Conservation (phyloP, 2,888 invertebrate species). For the Andricus quercusramuli region DNA sequence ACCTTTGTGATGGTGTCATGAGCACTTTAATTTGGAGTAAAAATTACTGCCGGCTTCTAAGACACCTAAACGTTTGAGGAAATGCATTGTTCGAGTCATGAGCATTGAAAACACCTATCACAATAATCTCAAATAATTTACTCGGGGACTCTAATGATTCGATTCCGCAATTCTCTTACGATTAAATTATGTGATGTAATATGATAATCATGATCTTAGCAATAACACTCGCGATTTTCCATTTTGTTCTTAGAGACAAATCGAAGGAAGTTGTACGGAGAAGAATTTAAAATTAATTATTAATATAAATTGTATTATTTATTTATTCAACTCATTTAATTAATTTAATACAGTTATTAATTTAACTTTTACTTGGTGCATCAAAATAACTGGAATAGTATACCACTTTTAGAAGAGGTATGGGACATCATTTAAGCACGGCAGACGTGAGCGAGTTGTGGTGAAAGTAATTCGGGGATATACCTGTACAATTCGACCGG, state of each 20-base stretch:
- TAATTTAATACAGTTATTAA: no score
- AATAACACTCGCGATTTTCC: not conserved
- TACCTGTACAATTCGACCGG: slow-evolving; percentile 16
- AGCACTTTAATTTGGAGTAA: not conserved
- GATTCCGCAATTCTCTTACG: not conserved
- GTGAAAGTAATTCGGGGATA: slow-evolving; percentile 58
- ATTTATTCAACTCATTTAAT: no score
- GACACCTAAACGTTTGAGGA: not conserved
- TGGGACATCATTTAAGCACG: slow-evolving; percentile 48
- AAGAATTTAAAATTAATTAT: no score
- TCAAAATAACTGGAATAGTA: not conserved
- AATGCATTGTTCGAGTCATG: not conserved
- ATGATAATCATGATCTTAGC: not conserved
- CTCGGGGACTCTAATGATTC: not conserved
- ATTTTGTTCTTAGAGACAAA: not conserved
- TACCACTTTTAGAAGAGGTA: not conserved
- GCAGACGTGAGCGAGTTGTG: slow-evolving; percentile 52
- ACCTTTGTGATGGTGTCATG: not conserved
- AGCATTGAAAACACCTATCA: not conserved
- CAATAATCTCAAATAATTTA: not conserved
- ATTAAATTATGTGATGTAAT: not conserved
- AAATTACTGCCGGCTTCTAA: not conserved
- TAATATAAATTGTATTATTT: no score
- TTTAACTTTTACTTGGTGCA: no score
- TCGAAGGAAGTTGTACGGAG: not conserved